Conservation (phyloP, 2,113 vertebrate species). For the Gasterosteus nipponicus region DNA sequence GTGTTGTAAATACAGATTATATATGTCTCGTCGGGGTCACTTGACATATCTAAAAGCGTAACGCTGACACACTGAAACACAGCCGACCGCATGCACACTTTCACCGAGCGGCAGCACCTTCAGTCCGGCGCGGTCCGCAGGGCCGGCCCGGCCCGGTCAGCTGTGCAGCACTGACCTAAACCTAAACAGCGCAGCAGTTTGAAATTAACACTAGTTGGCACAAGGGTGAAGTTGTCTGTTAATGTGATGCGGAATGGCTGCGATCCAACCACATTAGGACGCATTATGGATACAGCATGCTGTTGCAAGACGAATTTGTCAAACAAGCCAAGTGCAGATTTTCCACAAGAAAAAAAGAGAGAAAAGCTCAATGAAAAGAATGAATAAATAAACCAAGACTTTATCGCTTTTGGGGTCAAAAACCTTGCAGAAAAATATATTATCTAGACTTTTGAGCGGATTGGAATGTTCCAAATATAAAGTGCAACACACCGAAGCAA, state of each 20-base stretch:
- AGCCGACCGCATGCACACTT: constrained; percentile 45
- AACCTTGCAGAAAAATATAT: constrained; percentile 17
- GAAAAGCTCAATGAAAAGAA: constrained; percentile 24
- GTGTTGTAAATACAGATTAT: constrained; percentile 68
- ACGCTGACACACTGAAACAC: constrained; percentile 72
- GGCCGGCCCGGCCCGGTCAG: constrained; percentile 17
- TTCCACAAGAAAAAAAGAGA: constrained; percentile 62
- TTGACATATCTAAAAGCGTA: constrained; percentile 74
- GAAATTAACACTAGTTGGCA: constrained; percentile 41
- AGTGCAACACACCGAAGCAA: constrained; percentile 12
- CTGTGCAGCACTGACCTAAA: constrained; percentile 30
- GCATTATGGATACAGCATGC: constrained; percentile 63
- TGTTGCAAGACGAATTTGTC: constrained; percentile 64
- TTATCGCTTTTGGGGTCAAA: constrained; percentile 25
- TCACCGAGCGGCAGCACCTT: constrained; percentile 30
- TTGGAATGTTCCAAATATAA: constrained; percentile 17
- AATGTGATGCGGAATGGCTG: constrained; percentile 27
- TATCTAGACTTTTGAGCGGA: constrained; percentile 25
- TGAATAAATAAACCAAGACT: constrained; percentile 15
- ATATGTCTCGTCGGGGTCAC: constrained; percentile 66
- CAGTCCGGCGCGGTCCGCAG: constrained; percentile 36
- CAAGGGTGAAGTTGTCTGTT: constrained; percentile 46
- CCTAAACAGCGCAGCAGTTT: neutral
- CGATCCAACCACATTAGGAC: constrained; percentile 53
- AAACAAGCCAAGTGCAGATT: constrained; percentile 66